Base-by-base conservation (phyloP, 2,888 invertebrate species). In the Pelosia muscerda region DNA sequence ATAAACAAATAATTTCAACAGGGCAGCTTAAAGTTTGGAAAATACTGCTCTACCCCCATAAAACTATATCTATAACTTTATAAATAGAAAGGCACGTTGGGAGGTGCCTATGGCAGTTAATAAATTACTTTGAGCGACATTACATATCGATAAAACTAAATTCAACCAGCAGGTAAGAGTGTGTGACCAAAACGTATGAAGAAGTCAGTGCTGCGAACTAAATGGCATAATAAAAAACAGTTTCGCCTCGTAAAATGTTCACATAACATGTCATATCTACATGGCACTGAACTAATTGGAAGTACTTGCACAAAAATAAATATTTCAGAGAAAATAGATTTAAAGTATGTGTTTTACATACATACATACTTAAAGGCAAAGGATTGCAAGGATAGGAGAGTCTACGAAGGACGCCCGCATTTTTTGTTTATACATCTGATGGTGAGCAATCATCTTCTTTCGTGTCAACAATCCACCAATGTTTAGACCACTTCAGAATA, bases 101-200 rank as follows among this genome's bases (percentile, higher is more conserved):
- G 23, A 55, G 23, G 54, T 55, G 23, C 25, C 23, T 22, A 55
- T 55, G 23, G 25, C 38, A 61, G 38, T 61, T 42, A 55, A 61
- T 61, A 49, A n/a, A 26, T 77, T 72, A 80, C 74, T 77, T 72
- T 57, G 56, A 74, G 65, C 69, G 75, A 68, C 65, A 80, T n/a
- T 60, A 69, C 56, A 69, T 68, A 67, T 76, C 73, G 77, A 74
- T 80, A 80, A 80, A 80, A 72, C 31, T 55, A 66, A 60, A 54
- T 42, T 54, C 23, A 55, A 22, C 9, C 2, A 25, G 13, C 4
- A 8, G 59, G 23, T 25, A 49, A 11, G 25, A 23, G 25, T 15
- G 34, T 56, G 54, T 53, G 59, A 62, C 31, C 56, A 38, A 53
- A 25, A 38, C 55, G 13, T 28, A 59, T 62, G 61, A 65, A 69